Conservation (phyloP, 2,113 vertebrate species). For the Sylvilagus bachmani region DNA sequence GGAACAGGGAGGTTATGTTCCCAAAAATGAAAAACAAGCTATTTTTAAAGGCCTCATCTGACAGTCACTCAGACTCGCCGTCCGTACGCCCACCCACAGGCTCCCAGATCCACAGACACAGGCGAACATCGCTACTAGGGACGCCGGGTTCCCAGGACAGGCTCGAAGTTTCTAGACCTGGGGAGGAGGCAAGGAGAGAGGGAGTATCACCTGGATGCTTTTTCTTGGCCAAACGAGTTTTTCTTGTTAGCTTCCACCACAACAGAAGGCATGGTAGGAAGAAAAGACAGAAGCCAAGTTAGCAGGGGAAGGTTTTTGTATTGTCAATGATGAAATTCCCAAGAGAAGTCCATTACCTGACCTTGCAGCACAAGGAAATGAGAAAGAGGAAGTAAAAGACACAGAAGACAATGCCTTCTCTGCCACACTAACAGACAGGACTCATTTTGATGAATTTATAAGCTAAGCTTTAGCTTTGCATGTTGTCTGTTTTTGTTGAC, state of each 20-base stretch:
- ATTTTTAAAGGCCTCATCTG: conserved; percentile 70
- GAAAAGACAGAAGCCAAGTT: not conserved
- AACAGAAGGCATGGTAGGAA: not conserved
- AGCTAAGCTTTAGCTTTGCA: not conserved
- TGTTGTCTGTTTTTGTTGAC: conserved; percentile 13
- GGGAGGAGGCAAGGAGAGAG: not conserved
- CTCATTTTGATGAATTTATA: not conserved
- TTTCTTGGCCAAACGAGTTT: conserved; percentile 66
- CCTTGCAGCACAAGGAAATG: not conserved
- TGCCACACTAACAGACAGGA: not conserved
- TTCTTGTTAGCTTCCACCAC: not conserved
- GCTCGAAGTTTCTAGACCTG: not conserved
- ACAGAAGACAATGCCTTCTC: not conserved
- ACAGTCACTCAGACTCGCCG: not conserved
- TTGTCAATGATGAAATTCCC: not conserved
- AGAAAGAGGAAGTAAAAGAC: not conserved
- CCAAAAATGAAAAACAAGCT: conserved; percentile 74
- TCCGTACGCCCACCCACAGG: conserved; percentile 3
- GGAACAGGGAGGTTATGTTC: conserved; percentile 53
- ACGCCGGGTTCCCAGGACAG: not conserved
- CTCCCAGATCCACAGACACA: not conserved
- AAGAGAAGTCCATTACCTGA: not conserved
- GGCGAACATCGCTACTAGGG: not conserved
- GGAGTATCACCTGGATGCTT: not conserved
- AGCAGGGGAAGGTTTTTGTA: not conserved